These are phyloP conservation scores for Hyles lineata DNA, from an alignment of 2,888 invertebrate species.

Conservation along the genomic window DNA sequence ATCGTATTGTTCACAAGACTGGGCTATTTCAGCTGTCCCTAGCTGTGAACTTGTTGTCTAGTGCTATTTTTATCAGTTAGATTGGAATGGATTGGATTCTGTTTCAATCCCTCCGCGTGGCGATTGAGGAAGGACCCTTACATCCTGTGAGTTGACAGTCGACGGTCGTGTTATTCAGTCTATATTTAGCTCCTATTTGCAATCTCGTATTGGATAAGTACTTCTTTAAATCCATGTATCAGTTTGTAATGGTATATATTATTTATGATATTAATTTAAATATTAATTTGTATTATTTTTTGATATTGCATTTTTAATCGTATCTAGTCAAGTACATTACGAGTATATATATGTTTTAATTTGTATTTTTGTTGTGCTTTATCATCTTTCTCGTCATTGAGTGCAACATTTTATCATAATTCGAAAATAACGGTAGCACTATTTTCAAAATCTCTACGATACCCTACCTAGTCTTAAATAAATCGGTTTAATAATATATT, in stretches of 20 bases:
- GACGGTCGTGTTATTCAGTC: slow-evolving; percentile 34
- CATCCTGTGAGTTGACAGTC: slow-evolving; percentile 45
- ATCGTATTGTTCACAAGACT: not conserved
- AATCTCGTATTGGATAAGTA: slow-evolving; percentile 18
- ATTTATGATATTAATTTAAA: not conserved
- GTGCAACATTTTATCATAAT: too few relatives aligned
- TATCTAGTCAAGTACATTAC: too few relatives aligned
- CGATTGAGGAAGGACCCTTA: slow-evolving; percentile 38
- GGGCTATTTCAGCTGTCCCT: not conserved
- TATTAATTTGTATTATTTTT: too few relatives aligned
- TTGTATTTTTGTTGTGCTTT: not conserved
- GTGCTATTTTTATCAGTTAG: slow-evolving; percentile 16
- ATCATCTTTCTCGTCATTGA: too few relatives aligned
- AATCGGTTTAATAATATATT: not conserved
- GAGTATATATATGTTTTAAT: not conserved
- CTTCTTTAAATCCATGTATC: not conserved
- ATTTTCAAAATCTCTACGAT: too few relatives aligned
- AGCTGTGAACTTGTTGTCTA: not conserved
- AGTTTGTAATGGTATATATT: not conserved
- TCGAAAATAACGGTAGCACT: too few relatives aligned
- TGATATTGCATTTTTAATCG: too few relatives aligned
- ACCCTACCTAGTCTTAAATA: not conserved
- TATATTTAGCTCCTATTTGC: slow-evolving; percentile 43
- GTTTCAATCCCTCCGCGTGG: slow-evolving; percentile 30
- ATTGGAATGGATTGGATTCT: slow-evolving; percentile 18